Percentiles rank a stretch among this genome's conserved stretches.
phyloP scores from a whole-genome alignment of 2,797 vertebrate genomes.

The Macroramphosus scolopax region DNA sequence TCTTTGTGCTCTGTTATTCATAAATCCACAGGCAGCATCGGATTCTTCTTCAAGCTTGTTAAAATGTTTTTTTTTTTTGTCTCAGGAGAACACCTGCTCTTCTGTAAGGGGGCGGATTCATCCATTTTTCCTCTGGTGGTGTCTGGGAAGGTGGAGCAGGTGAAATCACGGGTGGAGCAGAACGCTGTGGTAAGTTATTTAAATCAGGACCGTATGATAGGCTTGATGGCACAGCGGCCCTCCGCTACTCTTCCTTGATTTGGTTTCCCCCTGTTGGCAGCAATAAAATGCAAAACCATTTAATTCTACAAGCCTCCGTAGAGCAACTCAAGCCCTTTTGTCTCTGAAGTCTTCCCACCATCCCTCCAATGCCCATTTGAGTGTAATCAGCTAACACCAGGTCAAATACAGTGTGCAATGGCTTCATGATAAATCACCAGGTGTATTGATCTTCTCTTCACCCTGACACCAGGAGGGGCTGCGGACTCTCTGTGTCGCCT shows the following conservation, averaged over 20 bases:
- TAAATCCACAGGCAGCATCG: no score
- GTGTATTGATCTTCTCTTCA: constrained; percentile 1
- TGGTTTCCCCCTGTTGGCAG: no score
- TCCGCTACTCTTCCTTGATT: no score
- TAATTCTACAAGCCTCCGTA: no score
- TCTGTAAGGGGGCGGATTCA: constrained; percentile 97
- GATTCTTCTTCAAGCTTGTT: no score
- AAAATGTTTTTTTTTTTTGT: no score
- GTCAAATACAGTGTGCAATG: background rate
- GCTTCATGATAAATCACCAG: background rate
- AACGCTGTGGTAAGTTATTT: constrained; percentile 95
- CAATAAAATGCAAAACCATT: no score
- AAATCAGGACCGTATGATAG: no score
- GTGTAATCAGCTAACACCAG: background rate
- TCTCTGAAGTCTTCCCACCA: no score
- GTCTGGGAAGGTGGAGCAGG: constrained; percentile 94
- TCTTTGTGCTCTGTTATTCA: no score
- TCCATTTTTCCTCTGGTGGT: constrained; percentile 93
- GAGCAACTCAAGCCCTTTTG: no score
- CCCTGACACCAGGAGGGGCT: constrained; percentile 85
- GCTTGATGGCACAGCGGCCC: background rate
- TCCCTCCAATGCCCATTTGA: no score
- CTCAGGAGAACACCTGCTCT: constrained; percentile 90
- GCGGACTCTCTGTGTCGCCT: constrained; percentile 92
- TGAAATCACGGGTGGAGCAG: constrained; percentile 89